Evolutionary conservation across 2,888 invertebrate genomes (phyloP).

Genomic region (Melanophora roralis): DNA sequence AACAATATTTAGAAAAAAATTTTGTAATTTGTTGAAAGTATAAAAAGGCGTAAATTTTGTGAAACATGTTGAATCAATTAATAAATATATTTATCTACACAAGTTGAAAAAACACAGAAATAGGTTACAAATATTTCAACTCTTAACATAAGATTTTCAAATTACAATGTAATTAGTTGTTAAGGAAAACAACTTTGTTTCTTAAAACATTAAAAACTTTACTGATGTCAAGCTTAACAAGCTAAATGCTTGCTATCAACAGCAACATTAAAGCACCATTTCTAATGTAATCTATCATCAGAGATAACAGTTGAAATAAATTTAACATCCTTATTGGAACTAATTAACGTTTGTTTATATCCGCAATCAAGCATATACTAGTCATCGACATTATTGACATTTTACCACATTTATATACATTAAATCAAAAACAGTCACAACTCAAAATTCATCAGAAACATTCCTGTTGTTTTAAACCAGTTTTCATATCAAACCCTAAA

Average conservation of each 20-base stretch:
- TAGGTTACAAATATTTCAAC: neutral
- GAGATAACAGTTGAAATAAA: slow-evolving; percentile 7
- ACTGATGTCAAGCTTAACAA: slow-evolving; percentile 62
- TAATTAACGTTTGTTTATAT: neutral
- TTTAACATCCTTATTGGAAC: slow-evolving; percentile 21
- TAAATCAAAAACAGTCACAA: no score
- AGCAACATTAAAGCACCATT: slow-evolving; percentile 57
- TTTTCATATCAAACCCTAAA: no score
- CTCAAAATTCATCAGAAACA: no score
- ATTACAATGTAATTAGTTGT: neutral
- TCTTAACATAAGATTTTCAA: neutral
- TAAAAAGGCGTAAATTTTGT: neutral
- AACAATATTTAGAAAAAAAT: slow-evolving; percentile 21
- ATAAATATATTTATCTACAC: neutral
- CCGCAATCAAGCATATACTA: slow-evolving; percentile 29
- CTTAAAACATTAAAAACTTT: neutral
- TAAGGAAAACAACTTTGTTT: neutral
- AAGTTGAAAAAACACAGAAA: neutral
- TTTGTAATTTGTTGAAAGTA: neutral
- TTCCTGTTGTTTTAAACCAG: no score
- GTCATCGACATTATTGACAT: slow-evolving; percentile 37
- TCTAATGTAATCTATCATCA: slow-evolving; percentile 7
- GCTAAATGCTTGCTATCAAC: slow-evolving; percentile 64
- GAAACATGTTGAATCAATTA: slow-evolving; percentile 10
- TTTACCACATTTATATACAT: slow-evolving; percentile 46